Evolutionary conservation across 2,113 vertebrate species (phyloP).

Genomic region (Buteo buteo): DNA sequence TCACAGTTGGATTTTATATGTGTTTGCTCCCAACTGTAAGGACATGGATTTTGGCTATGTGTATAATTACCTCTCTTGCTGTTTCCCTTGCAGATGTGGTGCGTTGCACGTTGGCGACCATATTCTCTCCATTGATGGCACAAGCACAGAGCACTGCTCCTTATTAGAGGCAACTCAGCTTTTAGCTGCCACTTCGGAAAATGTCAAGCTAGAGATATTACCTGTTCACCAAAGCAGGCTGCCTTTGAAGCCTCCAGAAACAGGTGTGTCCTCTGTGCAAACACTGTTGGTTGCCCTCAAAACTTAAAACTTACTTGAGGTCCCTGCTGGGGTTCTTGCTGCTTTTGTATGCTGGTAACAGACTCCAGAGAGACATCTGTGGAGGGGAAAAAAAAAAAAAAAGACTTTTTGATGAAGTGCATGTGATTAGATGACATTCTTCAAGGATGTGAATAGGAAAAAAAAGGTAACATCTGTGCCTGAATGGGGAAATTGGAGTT

Average conservation of each 20-base stretch:
- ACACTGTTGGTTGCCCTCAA: background rate
- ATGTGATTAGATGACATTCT: background rate
- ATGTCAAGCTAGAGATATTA: constrained; percentile 89
- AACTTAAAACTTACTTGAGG: background rate
- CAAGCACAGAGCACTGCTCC: constrained; percentile 91
- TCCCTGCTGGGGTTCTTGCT: background rate
- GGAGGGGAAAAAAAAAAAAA: background rate
- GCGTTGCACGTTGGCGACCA: constrained; percentile 87
- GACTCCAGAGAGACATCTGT: constrained; percentile 17
- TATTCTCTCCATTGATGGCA: constrained; percentile 92
- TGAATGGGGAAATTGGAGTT: background rate
- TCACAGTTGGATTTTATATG: background rate
- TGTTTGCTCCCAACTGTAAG: background rate
- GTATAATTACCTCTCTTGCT: background rate
- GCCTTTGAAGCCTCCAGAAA: constrained; percentile 84
- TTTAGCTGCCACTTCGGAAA: constrained; percentile 81
- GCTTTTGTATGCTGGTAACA: background rate
- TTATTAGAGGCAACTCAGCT: constrained; percentile 92
- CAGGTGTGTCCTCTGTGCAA: constrained; percentile 74
- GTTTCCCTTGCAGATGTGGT: constrained; percentile 79
- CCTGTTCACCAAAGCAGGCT: constrained; percentile 85
- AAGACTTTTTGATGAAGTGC: background rate
- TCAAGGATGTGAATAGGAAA: constrained; percentile 10
- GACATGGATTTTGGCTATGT: accelerated
- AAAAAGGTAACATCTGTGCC: constrained; percentile 34